Base-by-base conservation (phyloP, 2,888 invertebrate genomes). In the Hecatera dysodea region DNA sequence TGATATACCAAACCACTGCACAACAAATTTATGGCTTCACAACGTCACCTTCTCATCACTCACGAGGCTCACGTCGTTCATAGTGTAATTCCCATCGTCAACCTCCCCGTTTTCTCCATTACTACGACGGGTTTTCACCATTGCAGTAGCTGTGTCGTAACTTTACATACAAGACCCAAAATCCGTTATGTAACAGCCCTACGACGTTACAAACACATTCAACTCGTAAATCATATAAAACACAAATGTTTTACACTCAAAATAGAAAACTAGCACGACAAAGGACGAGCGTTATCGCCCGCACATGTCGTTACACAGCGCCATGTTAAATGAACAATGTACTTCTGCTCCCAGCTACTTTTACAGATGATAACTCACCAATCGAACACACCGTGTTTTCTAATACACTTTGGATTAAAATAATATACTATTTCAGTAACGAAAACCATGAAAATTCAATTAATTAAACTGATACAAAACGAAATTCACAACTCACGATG, bases 121-220 rank as follows among this genome's bases (percentile, higher is more conserved):
- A 93, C 96, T 96, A 89, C 96, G 96, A 87, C 96, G 95, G 90
- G 96, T 96, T 95, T 96, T 96, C 94, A 96, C 96, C 96, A 96
- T 96, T 90, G 93, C 93, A 90, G 90, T 89, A 87, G 85, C 82
- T 85, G 89, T 89, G 88, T 87, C 91, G 90, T 91, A 90, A 90
- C 88, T 89, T 90, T 89, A 92, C 92, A 91, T 90, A 87, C 84
- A 90, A 90, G 80, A 90, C 87, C 86, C 86, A 87, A 87, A 90
- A 88, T 87, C 83, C 84, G 89, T 93, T 92, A 92, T 90, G 86
- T 92, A 93, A 92, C 84, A 88, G 81, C 86, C 83, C 80, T 87
- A 87, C 82, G 87, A 89, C 82, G 83, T 88, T 88, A 88, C 86
- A 88, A 88, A 90, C 89, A 90, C 87, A 87, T 81, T 78, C 84